phyloP scores from a whole-genome alignment of 2,797 vertebrate species.

The Parotocinclus haroldoi region DNA sequence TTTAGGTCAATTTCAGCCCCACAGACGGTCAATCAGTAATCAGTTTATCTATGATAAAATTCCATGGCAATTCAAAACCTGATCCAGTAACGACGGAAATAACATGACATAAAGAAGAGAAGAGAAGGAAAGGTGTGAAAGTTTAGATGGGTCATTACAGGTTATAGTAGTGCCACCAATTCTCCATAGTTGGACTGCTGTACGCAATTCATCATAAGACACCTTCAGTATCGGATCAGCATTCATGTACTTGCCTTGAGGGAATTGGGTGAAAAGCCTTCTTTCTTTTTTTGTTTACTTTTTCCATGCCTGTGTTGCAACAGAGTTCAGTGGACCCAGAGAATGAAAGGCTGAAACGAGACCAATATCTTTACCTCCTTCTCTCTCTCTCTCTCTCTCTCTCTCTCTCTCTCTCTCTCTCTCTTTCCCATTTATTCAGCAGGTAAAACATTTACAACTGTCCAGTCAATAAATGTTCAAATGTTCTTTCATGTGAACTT shows the following conservation, averaged over 20 bases:
- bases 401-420: constrained; percentile 15
- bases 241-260: constrained; percentile 7
- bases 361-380: constrained; percentile 28
- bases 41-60: too few species aligned
- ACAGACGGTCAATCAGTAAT: too few species aligned
- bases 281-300: constrained; percentile 22
- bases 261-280: not conserved
- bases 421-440: constrained; percentile 31
- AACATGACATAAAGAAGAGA: too few species aligned
- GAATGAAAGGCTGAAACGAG: constrained; percentile 37
- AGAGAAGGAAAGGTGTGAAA: too few species aligned
- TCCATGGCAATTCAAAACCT: too few species aligned
- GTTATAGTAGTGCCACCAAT: too few species aligned
- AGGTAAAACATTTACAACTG: constrained; percentile 49
- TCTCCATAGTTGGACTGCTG: too few species aligned
- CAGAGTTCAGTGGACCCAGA: constrained; percentile 44
- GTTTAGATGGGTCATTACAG: too few species aligned
- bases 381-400: constrained; percentile 22
- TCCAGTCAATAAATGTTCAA: constrained; percentile 51
- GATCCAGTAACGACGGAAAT: too few species aligned
- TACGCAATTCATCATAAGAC: constrained; percentile 1
- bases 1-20: too few species aligned
- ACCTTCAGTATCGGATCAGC: constrained; percentile 18
- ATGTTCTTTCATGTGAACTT: constrained; percentile 47
- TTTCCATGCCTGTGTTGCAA: constrained; percentile 38